These are phyloP conservation scores for Diacarnus erythraeanus DNA, from an alignment of 37 sponge, comb jelly and placozoan species.

Conservation along the genomic window DNA sequence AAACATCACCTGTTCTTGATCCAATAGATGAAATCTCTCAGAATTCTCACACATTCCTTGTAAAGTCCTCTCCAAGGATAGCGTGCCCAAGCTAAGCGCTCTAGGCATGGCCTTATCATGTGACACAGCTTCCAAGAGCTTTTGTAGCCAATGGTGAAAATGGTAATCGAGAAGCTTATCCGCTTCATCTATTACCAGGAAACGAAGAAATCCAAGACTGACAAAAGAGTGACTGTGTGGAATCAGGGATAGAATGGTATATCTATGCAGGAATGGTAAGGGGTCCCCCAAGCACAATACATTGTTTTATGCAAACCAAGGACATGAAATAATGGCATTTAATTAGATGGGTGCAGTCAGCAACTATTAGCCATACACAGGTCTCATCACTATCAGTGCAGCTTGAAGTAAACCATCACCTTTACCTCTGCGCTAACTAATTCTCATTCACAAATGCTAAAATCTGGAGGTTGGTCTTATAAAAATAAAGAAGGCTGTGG, in stretches of 20 bases:
- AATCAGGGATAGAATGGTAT: too few species aligned
- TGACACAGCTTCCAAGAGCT: slow-evolving; percentile 33
- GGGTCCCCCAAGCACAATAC: background rate
- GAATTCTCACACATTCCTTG: slow-evolving; percentile 2
- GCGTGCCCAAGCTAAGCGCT: background rate
- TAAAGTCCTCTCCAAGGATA: background rate
- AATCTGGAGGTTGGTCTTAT: too few species aligned
- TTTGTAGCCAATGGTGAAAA: slow-evolving; percentile 79
- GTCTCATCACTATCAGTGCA: too few species aligned
- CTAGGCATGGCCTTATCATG: background rate
- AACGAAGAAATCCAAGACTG: slow-evolving; percentile 52
- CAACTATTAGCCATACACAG: too few species aligned
- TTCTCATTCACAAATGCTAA: too few species aligned
- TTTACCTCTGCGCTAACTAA: too few species aligned
- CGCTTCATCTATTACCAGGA: slow-evolving; percentile 93
- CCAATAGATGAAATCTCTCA: background rate
- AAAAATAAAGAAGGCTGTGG: too few species aligned
- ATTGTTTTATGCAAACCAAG: too few species aligned
- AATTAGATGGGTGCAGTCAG: too few species aligned
- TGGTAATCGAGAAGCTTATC: slow-evolving; percentile 83
- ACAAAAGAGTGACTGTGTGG: background rate
- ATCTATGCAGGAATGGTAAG: background rate
- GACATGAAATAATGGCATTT: slow-evolving; percentile 1
- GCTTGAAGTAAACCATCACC: too few species aligned
- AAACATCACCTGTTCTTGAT: too few species aligned